Evolutionary conservation across 2,113 vertebrate species (phyloP).

Genomic region (Rynchops niger): DNA sequence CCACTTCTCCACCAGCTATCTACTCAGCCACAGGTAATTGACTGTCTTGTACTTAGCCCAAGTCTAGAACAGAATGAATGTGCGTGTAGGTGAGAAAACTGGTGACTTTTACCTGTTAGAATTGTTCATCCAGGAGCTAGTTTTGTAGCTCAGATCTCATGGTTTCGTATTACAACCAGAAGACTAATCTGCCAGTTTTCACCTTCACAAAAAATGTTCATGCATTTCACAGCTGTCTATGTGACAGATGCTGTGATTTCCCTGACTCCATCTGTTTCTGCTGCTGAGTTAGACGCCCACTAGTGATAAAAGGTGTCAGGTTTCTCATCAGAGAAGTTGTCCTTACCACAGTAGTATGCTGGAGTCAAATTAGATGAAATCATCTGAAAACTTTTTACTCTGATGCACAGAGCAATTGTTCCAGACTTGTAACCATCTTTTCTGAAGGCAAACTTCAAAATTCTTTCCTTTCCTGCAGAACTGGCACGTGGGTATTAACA

Average conservation of each 20-base stretch:
- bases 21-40: background rate
- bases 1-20: background rate
- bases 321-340: conserved; percentile 56
- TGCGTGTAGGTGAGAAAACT: background rate
- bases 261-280: conserved; percentile 57
- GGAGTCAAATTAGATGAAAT: conserved; percentile 61
- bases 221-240: conserved; percentile 33
- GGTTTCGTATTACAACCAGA: conserved; percentile 4
- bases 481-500: background rate
- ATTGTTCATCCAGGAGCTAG: background rate
- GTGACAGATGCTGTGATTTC: conserved; percentile 62
- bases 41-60: background rate
- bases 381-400: conserved; percentile 49
- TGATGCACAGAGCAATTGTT: conserved; percentile 23
- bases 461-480: background rate
- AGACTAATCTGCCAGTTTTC: conserved; percentile 44
- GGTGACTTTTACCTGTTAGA: background rate
- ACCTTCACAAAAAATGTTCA: conserved; percentile 48
- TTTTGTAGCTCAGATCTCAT: background rate
- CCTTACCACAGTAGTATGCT: conserved; percentile 2
- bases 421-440: background rate
- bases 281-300: conserved; percentile 55
- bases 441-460: conserved; percentile 45
- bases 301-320: conserved; percentile 48
- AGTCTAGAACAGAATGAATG: background rate